Evolutionary conservation across 2,797 vertebrate species (phyloP).

Genomic region (Harpagifer antarcticus): DNA sequence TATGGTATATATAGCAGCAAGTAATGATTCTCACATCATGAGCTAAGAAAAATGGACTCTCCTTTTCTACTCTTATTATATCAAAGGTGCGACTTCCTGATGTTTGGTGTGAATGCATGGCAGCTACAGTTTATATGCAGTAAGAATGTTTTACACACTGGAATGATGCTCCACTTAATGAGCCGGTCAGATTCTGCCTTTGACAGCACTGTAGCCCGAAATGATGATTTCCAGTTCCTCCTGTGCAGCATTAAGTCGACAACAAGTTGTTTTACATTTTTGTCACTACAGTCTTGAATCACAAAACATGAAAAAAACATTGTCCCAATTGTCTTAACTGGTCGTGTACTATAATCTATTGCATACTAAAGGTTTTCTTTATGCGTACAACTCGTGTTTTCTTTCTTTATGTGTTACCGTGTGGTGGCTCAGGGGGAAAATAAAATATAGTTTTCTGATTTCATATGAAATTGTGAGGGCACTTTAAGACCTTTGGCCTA

Average conservation of each 20-base stretch:
- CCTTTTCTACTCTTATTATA: slow-evolving; percentile 11
- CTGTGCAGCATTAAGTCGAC: slow-evolving; percentile 27
- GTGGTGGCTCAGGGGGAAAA: not conserved
- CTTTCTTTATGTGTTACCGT: slow-evolving; percentile 5
- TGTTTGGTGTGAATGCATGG: not conserved
- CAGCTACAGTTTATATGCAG: slow-evolving; percentile 23
- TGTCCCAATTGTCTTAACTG: slow-evolving; percentile 11
- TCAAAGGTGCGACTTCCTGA: slow-evolving; percentile 27
- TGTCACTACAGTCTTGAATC: slow-evolving; percentile 61
- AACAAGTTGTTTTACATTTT: slow-evolving; percentile 18
- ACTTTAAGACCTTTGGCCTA: not conserved
- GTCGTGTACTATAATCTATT: slow-evolving; percentile 14
- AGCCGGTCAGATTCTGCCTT: slow-evolving; percentile 14
- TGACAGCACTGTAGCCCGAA: not conserved
- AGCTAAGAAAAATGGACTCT: slow-evolving; percentile 34
- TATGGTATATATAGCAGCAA: not conserved
- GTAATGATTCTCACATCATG: not conserved
- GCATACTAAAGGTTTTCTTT: slow-evolving; percentile 32
- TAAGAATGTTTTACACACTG: slow-evolving; percentile 42
- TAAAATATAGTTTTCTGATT: not conserved
- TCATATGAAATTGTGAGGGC: not conserved
- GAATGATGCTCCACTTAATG: slow-evolving; percentile 17
- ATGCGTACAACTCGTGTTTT: slow-evolving; percentile 6
- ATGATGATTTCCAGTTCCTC: slow-evolving; percentile 5
- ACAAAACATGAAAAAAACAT: slow-evolving; percentile 16